Evolutionary conservation across 2,797 vertebrate species (phyloP).

Genomic region (Pempheris klunzingeri): DNA sequence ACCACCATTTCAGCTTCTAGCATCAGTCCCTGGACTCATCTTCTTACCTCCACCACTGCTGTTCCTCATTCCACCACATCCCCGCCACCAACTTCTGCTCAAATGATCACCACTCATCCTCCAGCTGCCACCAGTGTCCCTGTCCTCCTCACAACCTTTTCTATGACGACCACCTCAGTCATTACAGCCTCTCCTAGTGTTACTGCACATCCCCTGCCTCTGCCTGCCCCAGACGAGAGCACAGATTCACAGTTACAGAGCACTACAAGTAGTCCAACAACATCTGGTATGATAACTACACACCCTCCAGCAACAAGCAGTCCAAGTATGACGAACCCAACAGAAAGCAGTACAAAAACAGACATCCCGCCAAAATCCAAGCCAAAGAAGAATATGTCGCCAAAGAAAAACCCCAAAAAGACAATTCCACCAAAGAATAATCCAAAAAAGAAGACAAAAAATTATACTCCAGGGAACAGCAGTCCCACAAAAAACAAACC

Average conservation of each 20-base stretch:
- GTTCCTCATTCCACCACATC: slow-evolving; percentile 36
- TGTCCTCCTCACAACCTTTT: slow-evolving; percentile 16
- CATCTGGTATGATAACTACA: slow-evolving; percentile 16
- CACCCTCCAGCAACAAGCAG: slow-evolving; percentile 9
- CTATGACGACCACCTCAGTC: slow-evolving; percentile 22
- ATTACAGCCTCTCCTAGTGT: slow-evolving; percentile 38
- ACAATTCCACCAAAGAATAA: slow-evolving; percentile 39
- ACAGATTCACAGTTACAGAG: slow-evolving; percentile 34
- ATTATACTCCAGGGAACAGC: slow-evolving; percentile 18
- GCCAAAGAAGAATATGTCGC: slow-evolving; percentile 47
- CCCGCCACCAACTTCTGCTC: slow-evolving; percentile 67
- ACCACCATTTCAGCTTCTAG: slow-evolving; percentile 39
- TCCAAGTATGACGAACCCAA: slow-evolving; percentile 21
- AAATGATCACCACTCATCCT: slow-evolving; percentile 54
- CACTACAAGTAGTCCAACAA: slow-evolving; percentile 39
- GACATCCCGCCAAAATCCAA: slow-evolving; percentile 33
- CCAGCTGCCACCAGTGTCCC: slow-evolving; percentile 19
- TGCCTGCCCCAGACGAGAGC: slow-evolving; percentile 47
- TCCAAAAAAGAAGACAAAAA: slow-evolving; percentile 52
- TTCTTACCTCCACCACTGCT: slow-evolving; percentile 16
- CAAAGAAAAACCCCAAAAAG: slow-evolving; percentile 57
- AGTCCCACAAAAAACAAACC: not conserved
- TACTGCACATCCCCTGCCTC: slow-evolving; percentile 32
- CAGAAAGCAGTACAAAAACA: slow-evolving; percentile 36
- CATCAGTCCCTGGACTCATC: slow-evolving; percentile 34